Evolutionary conservation across 2,888 invertebrate species (phyloP), one percentile per base, ranked within the genome.

Genomic region (Lysandra coridon): DNA sequence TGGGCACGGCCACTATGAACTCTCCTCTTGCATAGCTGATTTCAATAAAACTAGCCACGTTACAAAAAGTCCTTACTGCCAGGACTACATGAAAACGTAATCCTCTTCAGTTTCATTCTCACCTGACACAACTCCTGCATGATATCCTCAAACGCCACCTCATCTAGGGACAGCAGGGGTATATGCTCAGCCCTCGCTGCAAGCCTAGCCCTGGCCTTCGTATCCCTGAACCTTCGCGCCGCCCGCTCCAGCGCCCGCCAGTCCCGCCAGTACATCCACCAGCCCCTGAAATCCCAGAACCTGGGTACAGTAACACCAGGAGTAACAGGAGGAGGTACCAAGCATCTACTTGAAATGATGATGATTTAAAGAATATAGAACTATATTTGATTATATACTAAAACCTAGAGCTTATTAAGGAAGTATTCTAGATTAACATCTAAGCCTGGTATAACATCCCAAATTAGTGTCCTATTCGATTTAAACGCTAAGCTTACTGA

Each of bases 71-170:
- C 14, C 14, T 53, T 12, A 12, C 2, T 49, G 7, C 49, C 1
- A 49, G 49, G 0, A 53, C 53, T 12, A 4, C 53, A 0, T 53
- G 0, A 3, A 53, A 14, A 2, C 53, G 14, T 53, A 7, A 7
- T 53, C 53, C 53, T 77, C 53, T n/a, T 7, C 12, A 53, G 77
- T 30, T 57, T 60, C 30, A 69, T 7, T 64, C 57, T 76, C 85
- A 95, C 95, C 91, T 95, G 95, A 84, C 95, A 95, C 3, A 96
- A 83, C 81, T 95, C 95, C 83, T 95, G 95, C 89, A 95, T 93
- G 40, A 95, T 93, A 80, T 95, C 95, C 78, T 95, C 93, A 86
- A 95, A 96, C 62, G 95, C 93, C n/a, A 94, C 92, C 82, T 93
- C 95, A 82, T 95, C 95, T 4, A 96, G 86, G 40, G 94, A 89